Base-by-base conservation (phyloP, 2,113 vertebrate genomes). In the Diadophis punctatus region DNA sequence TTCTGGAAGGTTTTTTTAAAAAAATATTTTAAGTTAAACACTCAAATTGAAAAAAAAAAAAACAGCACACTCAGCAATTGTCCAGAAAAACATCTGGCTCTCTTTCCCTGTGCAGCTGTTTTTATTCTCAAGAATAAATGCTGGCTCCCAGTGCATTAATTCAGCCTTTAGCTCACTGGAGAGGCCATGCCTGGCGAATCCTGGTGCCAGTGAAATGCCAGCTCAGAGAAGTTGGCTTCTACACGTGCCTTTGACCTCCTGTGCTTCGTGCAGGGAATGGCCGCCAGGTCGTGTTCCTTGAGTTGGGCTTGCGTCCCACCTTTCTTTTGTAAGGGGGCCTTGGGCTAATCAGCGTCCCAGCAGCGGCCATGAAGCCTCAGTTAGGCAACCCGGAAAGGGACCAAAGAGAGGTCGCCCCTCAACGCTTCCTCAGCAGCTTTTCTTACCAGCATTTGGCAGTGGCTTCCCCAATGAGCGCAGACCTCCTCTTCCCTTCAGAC, bases 61-160 rank as follows among this genome's bases (percentile, higher is more conserved):
- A 34, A 18, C 88, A 60, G 95, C 91, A 74, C 10, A 88, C 68
- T 34, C 85, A 95, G 93, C 51, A 93, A 87, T 90, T 84, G 91
- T 93, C 93, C 92, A 94, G 95, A 93, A 94, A 93, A 93, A 91
- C 93, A 90, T 95, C 95, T 97, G 97, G 96, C 96, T 94, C 95
- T 93, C 92, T 87, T 95, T 39, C 95, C 95, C 93, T 92, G 51
- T 95, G 92, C 97, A 96, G 96, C 96, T 96, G 97, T 53, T 97
- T 97, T 94, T 91, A 88, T 92, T 97, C 96, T 97, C 3, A 8
- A 94, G 95, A 96, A 94, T 84, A 49, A 92, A 20, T 94, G 93
- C 94, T 74, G 87, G 94, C 92, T 96, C 90, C 95, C 95, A 58
- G 86, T 93, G 90, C 88, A 27, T 95, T 93, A 91, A 93, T 94